These are phyloP conservation scores for Ferdinandea cuprea DNA, from an alignment of 2,888 invertebrate species.

Conservation along the genomic window DNA sequence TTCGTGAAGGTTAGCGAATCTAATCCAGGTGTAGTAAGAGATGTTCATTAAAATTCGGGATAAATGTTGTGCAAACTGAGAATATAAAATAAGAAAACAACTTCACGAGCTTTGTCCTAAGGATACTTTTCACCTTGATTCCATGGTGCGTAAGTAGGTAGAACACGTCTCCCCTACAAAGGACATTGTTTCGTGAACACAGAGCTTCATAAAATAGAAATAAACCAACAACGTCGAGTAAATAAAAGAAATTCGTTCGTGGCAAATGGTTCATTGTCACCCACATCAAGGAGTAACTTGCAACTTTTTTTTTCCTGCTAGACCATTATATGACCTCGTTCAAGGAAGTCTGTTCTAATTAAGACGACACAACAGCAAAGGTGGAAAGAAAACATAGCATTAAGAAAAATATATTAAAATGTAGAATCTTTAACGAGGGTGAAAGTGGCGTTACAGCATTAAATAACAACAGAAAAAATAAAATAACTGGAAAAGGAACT, in stretches of 20 bases:
- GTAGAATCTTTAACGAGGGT: not conserved
- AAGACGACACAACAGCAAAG: constrained; percentile 5
- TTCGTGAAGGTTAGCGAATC: not conserved
- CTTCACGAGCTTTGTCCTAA: constrained; percentile 40
- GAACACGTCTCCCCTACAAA: constrained; percentile 35
- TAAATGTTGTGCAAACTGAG: not conserved
- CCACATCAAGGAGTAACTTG: not conserved
- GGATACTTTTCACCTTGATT: constrained; percentile 52
- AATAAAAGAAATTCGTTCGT: constrained; percentile 21
- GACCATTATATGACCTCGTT: not conserved
- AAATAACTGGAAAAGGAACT: too few relatives aligned
- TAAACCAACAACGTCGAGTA: not conserved
- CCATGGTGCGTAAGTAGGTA: constrained; percentile 7
- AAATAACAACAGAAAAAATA: too few relatives aligned
- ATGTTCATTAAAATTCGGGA: constrained; percentile 27
- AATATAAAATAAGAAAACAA: constrained; percentile 19
- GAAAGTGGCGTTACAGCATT: not conserved
- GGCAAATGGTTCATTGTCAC: constrained; percentile 24
- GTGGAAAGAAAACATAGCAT: not conserved
- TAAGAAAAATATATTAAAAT: constrained; percentile 9
- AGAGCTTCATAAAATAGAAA: not conserved
- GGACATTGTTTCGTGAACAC: not conserved
- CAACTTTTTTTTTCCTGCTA: not conserved
- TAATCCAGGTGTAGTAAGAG: not conserved
- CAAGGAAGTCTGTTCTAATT: constrained; percentile 1